phyloP scores from a whole-genome alignment of 1,140 invertebrate genomes.

The Eriosoma lanigerum region DNA sequence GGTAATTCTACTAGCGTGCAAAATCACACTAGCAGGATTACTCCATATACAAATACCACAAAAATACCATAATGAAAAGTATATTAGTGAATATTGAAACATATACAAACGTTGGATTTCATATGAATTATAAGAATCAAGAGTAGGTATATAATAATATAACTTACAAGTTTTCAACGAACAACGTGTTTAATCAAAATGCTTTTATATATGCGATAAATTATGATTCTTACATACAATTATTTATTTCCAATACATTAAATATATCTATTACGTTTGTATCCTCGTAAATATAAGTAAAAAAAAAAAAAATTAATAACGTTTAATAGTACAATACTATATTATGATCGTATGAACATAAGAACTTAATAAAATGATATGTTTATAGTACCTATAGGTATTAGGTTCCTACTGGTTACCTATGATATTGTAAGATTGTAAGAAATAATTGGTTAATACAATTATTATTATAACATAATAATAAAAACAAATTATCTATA shows the following conservation, averaged over 20 bases:
- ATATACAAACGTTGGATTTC: constrained; percentile 5
- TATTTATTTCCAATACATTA: no score
- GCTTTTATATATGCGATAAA: not conserved
- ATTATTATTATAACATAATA: no score
- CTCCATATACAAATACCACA: not conserved
- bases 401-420: no score
- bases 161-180: not conserved
- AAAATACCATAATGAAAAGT: not conserved
- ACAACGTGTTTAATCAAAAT: constrained; percentile 24
- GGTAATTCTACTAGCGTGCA: not conserved
- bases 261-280: no score
- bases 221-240: not conserved
- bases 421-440: no score
- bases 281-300: no score
- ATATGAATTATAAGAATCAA: not conserved
- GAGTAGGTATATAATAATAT: not conserved
- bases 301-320: not conserved
- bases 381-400: no score
- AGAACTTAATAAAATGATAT: no score
- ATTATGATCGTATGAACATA: no score
- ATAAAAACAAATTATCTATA: no score
- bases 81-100: not conserved
- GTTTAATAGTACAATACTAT: no score
- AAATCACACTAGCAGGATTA: constrained; percentile 6
- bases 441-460: no score